Evolutionary conservation across 2,888 invertebrate species (phyloP), one percentile per base, ranked within the genome.

Genomic region (Pristionchus fissidentatus): DNA sequence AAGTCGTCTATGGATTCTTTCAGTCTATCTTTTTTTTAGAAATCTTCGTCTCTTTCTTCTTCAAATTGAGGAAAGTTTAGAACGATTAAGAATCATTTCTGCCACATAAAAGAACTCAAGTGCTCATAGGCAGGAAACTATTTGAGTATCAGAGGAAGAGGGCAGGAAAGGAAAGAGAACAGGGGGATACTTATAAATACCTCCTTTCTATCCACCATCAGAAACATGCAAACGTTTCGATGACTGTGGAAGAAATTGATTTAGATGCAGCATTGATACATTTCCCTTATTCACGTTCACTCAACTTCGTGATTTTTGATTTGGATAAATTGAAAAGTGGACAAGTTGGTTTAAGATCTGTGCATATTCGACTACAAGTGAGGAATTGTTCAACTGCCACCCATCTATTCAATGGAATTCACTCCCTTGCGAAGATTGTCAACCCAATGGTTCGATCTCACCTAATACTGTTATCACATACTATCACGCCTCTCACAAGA

Each of bases 321-420:
- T 52, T 5, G 1, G 55, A 66, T 32, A 66, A 26, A 22, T 66
- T 29, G n/a, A 10, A 57, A 26, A 57, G 29, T 57, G n/a, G n/a
- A 26, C 5, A n/a, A 26, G 35, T 29, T 22, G n/a, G 55, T n/a
- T 86, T 49, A 73, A 89, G 89, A 88, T 85, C 8, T 89, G 89
- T 26, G 82, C 85, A 15, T 75, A 84, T 15, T 86, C 87, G 26
- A 22, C 57, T 1, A 41, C 10, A 7, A 55, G 52, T 22, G 78
- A 43, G 1, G 78, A 57, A 26, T 22, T 43, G 19, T 80, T 60
- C 43, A 80, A 80, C 29, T 80, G 80, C 19, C 32, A 26, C 0
- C 60, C 60, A 15, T 60, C 57, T 26, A 41, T 29, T 26, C 35
- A 60, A 80, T 80, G 80, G 80, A 43, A 38, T 60, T 57, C 41